Evolutionary conservation across 2,113 vertebrate genomes (phyloP).

Genomic region (Probosciger aterrimus): DNA sequence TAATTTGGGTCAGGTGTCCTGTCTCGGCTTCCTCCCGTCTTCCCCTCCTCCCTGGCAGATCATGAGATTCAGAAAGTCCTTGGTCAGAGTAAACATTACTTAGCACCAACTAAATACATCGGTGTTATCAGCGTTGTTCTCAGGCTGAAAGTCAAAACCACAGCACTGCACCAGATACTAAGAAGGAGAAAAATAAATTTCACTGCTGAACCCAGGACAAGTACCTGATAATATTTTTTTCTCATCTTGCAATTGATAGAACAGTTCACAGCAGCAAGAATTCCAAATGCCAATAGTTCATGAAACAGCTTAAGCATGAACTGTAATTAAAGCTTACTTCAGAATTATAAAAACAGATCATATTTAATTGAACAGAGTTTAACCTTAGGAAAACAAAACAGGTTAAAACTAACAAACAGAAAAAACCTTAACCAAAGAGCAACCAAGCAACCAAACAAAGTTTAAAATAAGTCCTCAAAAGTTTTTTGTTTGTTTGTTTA

Average conservation of each 20-base stretch:
- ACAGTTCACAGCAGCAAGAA: neutral
- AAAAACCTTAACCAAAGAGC: neutral
- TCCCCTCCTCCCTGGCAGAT: no score
- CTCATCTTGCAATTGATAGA: neutral
- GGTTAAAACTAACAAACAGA: neutral
- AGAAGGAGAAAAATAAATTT: no score
- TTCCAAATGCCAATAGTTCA: neutral
- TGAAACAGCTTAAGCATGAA: neutral
- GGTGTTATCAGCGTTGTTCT: no score
- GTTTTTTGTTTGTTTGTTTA: neutral
- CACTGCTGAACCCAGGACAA: neutral
- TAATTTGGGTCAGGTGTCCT: no score
- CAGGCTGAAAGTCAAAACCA: no score
- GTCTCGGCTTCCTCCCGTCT: no score
- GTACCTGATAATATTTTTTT: neutral
- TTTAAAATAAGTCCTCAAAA: no score
- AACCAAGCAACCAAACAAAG: neutral
- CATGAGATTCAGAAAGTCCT: no score
- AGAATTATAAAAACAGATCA: neutral
- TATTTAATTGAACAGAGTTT: neutral
- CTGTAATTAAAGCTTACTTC: constrained; percentile 13
- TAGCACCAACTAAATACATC: no score
- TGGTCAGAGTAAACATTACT: no score
- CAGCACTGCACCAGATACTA: no score
- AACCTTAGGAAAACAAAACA: neutral